These are phyloP conservation scores for Lomographa bimaculata DNA, from an alignment of 2,888 invertebrate species.

Conservation along the genomic window DNA sequence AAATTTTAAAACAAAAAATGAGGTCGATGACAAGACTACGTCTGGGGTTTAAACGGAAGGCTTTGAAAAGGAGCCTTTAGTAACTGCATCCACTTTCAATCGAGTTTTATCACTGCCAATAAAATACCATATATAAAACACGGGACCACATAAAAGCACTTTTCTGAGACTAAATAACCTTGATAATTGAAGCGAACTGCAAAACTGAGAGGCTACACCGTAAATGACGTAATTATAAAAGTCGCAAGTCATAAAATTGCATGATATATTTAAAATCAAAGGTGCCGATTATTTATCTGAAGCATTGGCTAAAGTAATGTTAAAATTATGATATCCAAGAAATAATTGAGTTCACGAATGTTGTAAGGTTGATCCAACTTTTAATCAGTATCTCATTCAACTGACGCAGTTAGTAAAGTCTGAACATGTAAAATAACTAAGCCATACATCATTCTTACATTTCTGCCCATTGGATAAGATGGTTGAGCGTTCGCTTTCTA, in stretches of 20 bases:
- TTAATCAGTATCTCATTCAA: too few relatives aligned
- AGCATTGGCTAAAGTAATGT: too few relatives aligned
- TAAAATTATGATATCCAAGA: too few relatives aligned
- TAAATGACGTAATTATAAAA: constrained; percentile 7
- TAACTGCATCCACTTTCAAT: constrained; percentile 17
- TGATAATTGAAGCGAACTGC: constrained; percentile 20
- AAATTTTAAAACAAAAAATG: too few relatives aligned
- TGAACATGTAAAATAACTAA: too few relatives aligned
- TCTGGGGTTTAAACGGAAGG: too few relatives aligned
- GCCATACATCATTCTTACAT: too few relatives aligned
- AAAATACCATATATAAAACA: constrained; percentile 24
- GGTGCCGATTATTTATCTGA: not conserved
- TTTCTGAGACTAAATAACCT: constrained; percentile 13
- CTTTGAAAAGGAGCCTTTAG: constrained; percentile 4
- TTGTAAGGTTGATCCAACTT: too few relatives aligned
- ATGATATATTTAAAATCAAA: constrained; percentile 2
- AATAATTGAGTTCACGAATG: too few relatives aligned
- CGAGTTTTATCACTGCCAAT: constrained; percentile 25
- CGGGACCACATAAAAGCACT: constrained; percentile 12
- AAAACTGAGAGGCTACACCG: constrained; percentile 2
- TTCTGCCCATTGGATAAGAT: too few relatives aligned
- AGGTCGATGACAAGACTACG: constrained; percentile 5
- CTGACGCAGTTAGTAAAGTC: too few relatives aligned
- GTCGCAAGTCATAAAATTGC: not conserved
- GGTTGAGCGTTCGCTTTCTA: too few relatives aligned